These are phyloP conservation scores for Chrysochloris asiatica DNA, from an alignment of 2,113 vertebrate species.

Conservation along the genomic window DNA sequence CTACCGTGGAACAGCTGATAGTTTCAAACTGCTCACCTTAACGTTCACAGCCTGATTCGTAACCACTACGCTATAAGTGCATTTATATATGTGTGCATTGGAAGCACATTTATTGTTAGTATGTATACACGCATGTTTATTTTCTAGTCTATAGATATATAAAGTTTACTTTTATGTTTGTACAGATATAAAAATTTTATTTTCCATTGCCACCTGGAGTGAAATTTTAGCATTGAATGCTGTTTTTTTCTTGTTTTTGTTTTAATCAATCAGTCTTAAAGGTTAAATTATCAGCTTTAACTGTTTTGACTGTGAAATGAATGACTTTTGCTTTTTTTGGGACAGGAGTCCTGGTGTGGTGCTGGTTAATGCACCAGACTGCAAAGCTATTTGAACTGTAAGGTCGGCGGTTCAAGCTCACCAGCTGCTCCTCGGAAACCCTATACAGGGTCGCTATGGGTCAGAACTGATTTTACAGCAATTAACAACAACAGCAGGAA, in stretches of 20 bases:
- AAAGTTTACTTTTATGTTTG: constrained; percentile 24
- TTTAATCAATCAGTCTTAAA: not conserved
- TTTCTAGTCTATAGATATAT: not conserved
- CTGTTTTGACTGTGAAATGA: constrained; percentile 17
- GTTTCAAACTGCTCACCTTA: too few relatives aligned
- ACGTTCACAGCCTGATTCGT: too few relatives aligned
- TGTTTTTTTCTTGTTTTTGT: not conserved
- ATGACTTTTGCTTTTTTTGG: constrained; percentile 15
- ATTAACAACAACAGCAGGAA: too few relatives aligned
- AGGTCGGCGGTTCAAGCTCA: too few relatives aligned
- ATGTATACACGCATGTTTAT: not conserved
- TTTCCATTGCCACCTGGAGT: constrained; percentile 22
- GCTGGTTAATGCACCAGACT: too few relatives aligned
- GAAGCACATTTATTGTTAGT: not conserved
- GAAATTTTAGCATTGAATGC: constrained; percentile 25
- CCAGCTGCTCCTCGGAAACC: too few relatives aligned
- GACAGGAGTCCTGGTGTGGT: not conserved
- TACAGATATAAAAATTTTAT: not conserved
- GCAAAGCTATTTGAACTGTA: too few relatives aligned
- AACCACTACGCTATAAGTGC: not conserved
- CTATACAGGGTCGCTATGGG: too few relatives aligned
- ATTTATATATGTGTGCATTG: not conserved
- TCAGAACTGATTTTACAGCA: too few relatives aligned
- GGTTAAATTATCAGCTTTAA: constrained; percentile 10
- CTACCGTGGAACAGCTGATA: too few relatives aligned